These are phyloP conservation scores for Trypoxylon attenuatum DNA, from an alignment of 2,888 invertebrate species.

Conservation along the genomic window DNA sequence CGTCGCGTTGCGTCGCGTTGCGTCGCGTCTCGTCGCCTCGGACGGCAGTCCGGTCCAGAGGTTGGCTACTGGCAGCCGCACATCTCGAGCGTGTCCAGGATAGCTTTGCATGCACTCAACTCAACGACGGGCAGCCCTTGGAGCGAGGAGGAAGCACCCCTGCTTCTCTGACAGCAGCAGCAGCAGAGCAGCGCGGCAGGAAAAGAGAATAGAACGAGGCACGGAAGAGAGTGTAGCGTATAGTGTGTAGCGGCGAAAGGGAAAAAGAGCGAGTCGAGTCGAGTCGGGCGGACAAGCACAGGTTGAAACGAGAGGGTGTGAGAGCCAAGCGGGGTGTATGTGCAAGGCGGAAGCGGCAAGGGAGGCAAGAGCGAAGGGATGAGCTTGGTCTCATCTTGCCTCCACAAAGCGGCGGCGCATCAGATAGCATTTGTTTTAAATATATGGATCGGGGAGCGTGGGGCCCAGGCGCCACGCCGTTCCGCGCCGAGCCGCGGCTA, in stretches of 20 bases:
- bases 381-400: conserved; percentile 67
- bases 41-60: background rate
- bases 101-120: conserved; percentile 40
- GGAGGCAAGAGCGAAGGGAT: conserved; percentile 47
- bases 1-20: background rate
- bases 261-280: conserved; percentile 19
- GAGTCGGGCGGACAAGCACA: conserved; percentile 12
- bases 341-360: background rate
- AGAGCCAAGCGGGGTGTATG: conserved; percentile 31
- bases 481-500: conserved; percentile 34
- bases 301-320: conserved; percentile 33
- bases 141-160: conserved; percentile 55
- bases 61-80: conserved; percentile 15
- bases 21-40: background rate
- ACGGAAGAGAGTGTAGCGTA: background rate
- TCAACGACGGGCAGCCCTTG: conserved; percentile 57
- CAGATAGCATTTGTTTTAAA: conserved; percentile 75
- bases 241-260: conserved; percentile 12
- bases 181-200: too few species aligned
- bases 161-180: conserved; percentile 53
- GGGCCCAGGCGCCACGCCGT: conserved; percentile 40
- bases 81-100: conserved; percentile 45
- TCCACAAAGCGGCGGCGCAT: conserved; percentile 71
- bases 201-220: conserved; percentile 45
- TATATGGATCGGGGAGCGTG: conserved; percentile 70